These are phyloP conservation scores for Poeciliopsis infans DNA, from an alignment of 2,797 vertebrate genomes.

Conservation along the genomic window DNA sequence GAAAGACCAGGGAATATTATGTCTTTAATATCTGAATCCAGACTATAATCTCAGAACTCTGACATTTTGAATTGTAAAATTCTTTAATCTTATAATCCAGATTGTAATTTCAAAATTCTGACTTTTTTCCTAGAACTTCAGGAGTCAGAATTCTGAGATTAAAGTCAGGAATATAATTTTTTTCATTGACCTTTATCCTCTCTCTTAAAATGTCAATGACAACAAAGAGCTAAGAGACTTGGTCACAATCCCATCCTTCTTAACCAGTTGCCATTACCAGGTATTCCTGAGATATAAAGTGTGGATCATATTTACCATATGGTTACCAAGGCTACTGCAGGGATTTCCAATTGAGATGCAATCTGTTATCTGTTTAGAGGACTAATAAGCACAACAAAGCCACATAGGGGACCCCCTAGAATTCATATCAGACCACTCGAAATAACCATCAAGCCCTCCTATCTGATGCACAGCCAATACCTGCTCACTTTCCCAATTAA, in stretches of 20 bases:
- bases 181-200: background rate
- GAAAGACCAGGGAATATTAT: too few relatives aligned
- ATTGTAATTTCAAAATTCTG: background rate
- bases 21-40: background rate
- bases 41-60: background rate
- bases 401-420: conserved; percentile 71
- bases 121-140: background rate
- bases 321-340: conserved; percentile 72
- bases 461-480: conserved; percentile 78
- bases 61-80: background rate
- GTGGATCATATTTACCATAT: conserved; percentile 73
- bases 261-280: conserved; percentile 33
- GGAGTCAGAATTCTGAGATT: background rate
- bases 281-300: conserved; percentile 49
- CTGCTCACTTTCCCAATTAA: conserved; percentile 73
- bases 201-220: background rate
- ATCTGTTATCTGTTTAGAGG: conserved; percentile 80
- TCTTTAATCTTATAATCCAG: background rate
- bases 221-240: background rate
- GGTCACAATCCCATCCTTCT: conserved; percentile 2
- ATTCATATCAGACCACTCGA: conserved; percentile 79
- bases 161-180: background rate
- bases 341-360: conserved; percentile 83
- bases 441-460: conserved; percentile 72
- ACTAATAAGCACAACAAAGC: conserved; percentile 82